These are phyloP conservation scores for Aquatica leii DNA, from an alignment of 2,888 invertebrate genomes.

Conservation along the genomic window DNA sequence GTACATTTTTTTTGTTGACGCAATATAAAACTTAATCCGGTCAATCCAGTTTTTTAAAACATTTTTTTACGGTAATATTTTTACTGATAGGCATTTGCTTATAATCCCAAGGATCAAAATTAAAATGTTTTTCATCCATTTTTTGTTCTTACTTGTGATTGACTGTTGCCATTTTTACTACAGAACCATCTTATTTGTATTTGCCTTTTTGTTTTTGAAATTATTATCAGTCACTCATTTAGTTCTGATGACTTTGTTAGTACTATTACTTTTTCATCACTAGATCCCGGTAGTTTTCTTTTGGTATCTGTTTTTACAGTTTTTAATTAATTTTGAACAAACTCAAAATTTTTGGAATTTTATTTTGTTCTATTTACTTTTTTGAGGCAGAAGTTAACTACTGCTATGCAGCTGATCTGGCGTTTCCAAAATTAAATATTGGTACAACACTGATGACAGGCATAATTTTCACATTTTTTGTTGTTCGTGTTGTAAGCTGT, in stretches of 20 bases:
- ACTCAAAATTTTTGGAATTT: too few species aligned
- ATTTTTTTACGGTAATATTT: neutral
- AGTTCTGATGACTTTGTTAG: neutral
- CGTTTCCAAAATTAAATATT: too few species aligned
- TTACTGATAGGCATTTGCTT: neutral
- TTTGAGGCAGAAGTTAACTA: too few species aligned
- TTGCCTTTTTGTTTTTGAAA: too few species aligned
- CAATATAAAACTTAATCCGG: constrained; percentile 5
- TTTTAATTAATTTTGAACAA: neutral
- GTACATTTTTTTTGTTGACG: neutral
- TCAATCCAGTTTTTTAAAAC: neutral
- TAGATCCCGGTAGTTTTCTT: neutral
- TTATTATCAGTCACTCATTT: neutral
- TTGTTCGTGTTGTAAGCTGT: too few species aligned
- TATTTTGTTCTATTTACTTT: too few species aligned
- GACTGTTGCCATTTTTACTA: neutral
- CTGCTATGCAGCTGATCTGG: too few species aligned
- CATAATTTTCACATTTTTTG: too few species aligned
- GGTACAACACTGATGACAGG: too few species aligned
- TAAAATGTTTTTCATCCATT: neutral
- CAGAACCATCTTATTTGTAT: constrained; percentile 6
- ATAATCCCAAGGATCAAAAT: neutral
- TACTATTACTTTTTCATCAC: neutral
- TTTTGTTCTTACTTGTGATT: constrained; percentile 12
- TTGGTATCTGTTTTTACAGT: neutral